Conservation (phyloP, 2,888 invertebrate species). For the Trachelus troglodyta region DNA sequence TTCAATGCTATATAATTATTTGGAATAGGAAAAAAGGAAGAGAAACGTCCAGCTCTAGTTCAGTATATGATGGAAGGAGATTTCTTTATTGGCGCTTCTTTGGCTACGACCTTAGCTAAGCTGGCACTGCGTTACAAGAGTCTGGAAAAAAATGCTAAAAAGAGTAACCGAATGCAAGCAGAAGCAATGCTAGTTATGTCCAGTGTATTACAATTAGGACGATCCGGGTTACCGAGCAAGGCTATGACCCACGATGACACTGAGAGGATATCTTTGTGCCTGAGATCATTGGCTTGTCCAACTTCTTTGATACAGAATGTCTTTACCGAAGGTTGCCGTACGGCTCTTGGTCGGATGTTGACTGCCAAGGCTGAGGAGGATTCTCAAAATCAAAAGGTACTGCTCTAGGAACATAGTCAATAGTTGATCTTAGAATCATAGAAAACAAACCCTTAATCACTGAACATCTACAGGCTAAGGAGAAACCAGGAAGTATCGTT, state of each 20-base stretch:
- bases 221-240: constrained; percentile 72
- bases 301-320: constrained; percentile 76
- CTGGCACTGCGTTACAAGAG: constrained; percentile 75
- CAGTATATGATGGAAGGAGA: constrained; percentile 94
- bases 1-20: not conserved
- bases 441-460: not conserved
- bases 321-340: constrained; percentile 80
- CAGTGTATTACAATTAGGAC: constrained; percentile 85
- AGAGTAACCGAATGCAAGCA: constrained; percentile 74
- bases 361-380: constrained; percentile 82
- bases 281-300: constrained; percentile 79
- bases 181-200: constrained; percentile 91
- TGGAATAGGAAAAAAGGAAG: constrained; percentile 69
- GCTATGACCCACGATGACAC: constrained; percentile 96
- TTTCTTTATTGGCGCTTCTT: constrained; percentile 93
- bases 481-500: constrained; percentile 76
- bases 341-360: constrained; percentile 85
- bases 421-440: not conserved
- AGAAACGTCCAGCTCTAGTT: constrained; percentile 82
- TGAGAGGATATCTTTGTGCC: constrained; percentile 87
- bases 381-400: constrained; percentile 69
- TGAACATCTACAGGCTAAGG: constrained; percentile 70
- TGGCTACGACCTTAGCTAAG: constrained; percentile 92
- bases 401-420: constrained; percentile 7
- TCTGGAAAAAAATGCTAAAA: constrained; percentile 49